phyloP scores from a whole-genome alignment of 2,888 invertebrate species.

The Drosophila affinis region DNA sequence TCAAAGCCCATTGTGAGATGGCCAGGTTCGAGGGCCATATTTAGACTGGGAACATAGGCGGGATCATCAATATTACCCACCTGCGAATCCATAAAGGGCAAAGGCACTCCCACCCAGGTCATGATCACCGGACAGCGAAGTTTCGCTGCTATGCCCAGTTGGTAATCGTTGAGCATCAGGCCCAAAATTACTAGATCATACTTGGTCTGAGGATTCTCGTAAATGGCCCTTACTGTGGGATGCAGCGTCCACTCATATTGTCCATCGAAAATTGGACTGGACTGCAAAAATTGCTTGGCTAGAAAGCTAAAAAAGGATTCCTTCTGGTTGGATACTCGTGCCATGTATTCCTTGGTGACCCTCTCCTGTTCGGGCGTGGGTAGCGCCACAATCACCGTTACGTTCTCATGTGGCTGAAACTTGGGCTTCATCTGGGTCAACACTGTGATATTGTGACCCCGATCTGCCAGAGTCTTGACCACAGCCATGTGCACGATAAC shows the following conservation, averaged over 20 bases:
- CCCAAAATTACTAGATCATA: slow-evolving; percentile 81
- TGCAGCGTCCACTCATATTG: slow-evolving; percentile 69
- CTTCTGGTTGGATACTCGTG: slow-evolving; percentile 41
- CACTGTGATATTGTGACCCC: slow-evolving; percentile 80
- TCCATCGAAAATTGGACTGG: slow-evolving; percentile 21
- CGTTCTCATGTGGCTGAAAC: slow-evolving; percentile 59
- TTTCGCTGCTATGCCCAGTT: slow-evolving; percentile 80
- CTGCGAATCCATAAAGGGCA: slow-evolving; percentile 53
- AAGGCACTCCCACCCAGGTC: slow-evolving; percentile 66
- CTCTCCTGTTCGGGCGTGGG: slow-evolving; percentile 35
- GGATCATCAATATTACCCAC: slow-evolving; percentile 76
- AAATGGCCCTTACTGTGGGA: slow-evolving; percentile 63
- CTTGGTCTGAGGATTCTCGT: slow-evolving; percentile 58
- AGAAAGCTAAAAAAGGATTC: slow-evolving; percentile 3
- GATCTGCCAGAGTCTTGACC: slow-evolving; percentile 70
- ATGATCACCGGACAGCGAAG: slow-evolving; percentile 78
- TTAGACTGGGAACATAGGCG: slow-evolving; percentile 62
- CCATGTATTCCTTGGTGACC: slow-evolving; percentile 22
- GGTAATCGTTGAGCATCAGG: slow-evolving; percentile 76
- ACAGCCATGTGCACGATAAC: slow-evolving; percentile 75
- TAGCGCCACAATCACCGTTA: slow-evolving; percentile 65
- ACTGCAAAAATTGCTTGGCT: neutral
- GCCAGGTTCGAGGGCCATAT: neutral
- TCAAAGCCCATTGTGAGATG: slow-evolving; percentile 41
- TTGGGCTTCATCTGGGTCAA: slow-evolving; percentile 61